Evolutionary conservation across 2,888 invertebrate species (phyloP).

Genomic region (Idaea straminata): DNA sequence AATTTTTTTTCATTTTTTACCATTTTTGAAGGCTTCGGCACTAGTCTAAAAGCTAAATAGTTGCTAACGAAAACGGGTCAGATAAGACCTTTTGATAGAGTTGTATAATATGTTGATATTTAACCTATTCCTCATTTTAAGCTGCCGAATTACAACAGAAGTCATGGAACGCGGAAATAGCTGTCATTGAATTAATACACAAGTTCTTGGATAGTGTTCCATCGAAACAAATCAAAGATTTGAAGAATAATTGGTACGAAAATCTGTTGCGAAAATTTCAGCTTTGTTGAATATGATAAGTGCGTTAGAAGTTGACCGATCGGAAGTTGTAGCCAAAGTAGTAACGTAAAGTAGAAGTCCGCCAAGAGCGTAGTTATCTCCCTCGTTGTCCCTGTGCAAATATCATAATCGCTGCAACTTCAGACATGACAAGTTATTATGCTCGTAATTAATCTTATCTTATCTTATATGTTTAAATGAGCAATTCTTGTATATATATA

Average conservation of each 20-base stretch:
- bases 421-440: too few species aligned
- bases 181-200: conserved; percentile 88
- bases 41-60: not conserved
- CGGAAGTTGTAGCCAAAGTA: too few species aligned
- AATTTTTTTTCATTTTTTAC: not conserved
- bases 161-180: conserved; percentile 83
- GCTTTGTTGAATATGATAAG: too few species aligned
- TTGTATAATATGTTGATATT: not conserved
- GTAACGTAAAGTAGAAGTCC: too few species aligned
- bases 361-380: too few species aligned
- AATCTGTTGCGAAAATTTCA: not conserved
- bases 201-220: conserved; percentile 85
- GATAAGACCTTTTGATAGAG: not conserved
- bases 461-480: too few species aligned
- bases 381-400: too few species aligned
- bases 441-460: too few species aligned
- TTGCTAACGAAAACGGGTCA: not conserved
- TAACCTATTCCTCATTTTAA: conserved; percentile 29
- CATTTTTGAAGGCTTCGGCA: too few species aligned
- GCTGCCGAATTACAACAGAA: conserved; percentile 66
- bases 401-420: too few species aligned
- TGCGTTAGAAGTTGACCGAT: too few species aligned
- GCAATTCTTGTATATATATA: too few species aligned
- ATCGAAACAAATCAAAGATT: conserved; percentile 77
- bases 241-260: conserved; percentile 81